These are phyloP conservation scores for Penaeus chinensis DNA, from an alignment of 1,140 invertebrate species.

Conservation along the genomic window DNA sequence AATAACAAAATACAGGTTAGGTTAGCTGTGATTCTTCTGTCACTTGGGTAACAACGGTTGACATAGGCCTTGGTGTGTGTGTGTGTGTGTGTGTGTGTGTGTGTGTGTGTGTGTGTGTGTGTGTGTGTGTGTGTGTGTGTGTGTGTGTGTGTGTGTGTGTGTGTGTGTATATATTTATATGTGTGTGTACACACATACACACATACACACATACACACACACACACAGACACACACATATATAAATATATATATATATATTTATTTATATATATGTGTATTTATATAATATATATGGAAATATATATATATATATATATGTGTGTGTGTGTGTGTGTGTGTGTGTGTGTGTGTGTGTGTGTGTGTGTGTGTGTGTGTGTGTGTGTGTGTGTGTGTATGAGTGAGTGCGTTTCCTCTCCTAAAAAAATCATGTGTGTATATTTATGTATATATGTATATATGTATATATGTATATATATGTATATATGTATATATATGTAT, in stretches of 20 bases:
- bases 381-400: background rate
- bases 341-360: background rate
- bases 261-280: background rate
- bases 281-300: slow-evolving; percentile 15
- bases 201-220: slow-evolving; percentile 29
- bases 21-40: no score
- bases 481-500: slow-evolving; percentile 19
- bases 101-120: background rate
- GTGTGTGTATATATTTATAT: background rate
- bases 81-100: slow-evolving; percentile 18
- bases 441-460: background rate
- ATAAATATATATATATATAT: background rate
- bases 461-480: slow-evolving; percentile 6
- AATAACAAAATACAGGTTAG: no score
- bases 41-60: no score
- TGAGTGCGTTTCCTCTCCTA: background rate
- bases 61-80: no score
- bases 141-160: background rate
- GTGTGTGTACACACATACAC: slow-evolving; percentile 21
- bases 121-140: background rate
- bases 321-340: background rate
- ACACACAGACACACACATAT: slow-evolving; percentile 19
- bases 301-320: slow-evolving; percentile 20
- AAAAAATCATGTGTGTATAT: background rate
- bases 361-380: background rate